These are phyloP conservation scores for Tetramorium simillimum DNA, from an alignment of 1,140 invertebrate species.

Conservation along the genomic window DNA sequence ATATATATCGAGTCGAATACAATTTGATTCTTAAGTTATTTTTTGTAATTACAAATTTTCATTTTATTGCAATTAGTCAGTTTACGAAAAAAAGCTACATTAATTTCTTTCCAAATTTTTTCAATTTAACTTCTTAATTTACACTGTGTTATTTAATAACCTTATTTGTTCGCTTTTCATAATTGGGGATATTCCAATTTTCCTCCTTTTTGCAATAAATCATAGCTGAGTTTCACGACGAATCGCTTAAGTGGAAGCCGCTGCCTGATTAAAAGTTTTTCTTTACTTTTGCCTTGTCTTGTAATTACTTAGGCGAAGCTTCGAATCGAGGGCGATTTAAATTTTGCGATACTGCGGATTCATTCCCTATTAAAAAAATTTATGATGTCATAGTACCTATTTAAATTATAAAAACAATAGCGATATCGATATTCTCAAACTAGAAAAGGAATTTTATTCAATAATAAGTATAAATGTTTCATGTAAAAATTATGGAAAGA, in stretches of 20 bases:
- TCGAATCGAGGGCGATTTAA: not conserved
- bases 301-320: constrained; percentile 14
- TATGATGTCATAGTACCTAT: not conserved
- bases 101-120: constrained; percentile 1
- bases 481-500: constrained; percentile 15
- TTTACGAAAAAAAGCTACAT: not conserved
- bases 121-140: not conserved
- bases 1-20: not conserved
- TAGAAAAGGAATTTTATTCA: not conserved
- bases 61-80: not conserved
- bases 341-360: constrained; percentile 7
- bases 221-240: not conserved
- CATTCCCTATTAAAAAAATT: constrained; percentile 11
- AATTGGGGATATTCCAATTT: not conserved
- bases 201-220: constrained; percentile 1
- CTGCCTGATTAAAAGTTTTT: constrained; percentile 33
- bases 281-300: constrained; percentile 11
- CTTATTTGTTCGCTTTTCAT: not conserved
- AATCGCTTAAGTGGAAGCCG: not conserved
- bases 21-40: not conserved
- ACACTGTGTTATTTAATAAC: not conserved
- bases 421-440: not conserved
- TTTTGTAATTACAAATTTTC: not conserved
- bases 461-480: constrained; percentile 4
- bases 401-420: constrained; percentile 9